These are phyloP conservation scores for Momotus momota DNA, from an alignment of 2,797 vertebrate species.

Conservation along the genomic window DNA sequence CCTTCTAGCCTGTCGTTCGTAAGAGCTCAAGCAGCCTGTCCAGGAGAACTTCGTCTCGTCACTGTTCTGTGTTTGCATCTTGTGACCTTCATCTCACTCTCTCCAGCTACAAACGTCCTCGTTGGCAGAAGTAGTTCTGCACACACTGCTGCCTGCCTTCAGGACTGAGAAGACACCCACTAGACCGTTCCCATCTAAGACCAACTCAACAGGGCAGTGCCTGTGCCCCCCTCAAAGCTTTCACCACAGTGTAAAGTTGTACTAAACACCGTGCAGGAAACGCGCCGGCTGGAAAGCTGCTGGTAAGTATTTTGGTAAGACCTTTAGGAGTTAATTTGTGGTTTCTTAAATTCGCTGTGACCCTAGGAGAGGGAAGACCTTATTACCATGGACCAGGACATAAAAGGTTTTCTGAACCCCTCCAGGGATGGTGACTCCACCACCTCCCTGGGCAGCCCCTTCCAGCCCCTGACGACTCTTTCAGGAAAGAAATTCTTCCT, in stretches of 20 bases:
- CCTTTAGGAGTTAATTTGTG: neutral
- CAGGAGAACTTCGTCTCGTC: neutral
- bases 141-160: neutral
- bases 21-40: neutral
- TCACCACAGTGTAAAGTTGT: accelerated
- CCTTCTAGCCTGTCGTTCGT: neutral
- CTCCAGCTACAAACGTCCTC: neutral
- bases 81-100: neutral
- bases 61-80: neutral
- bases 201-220: neutral
- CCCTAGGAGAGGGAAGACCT: neutral
- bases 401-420: too few relatives aligned
- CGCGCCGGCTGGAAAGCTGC: neutral
- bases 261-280: neutral
- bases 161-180: neutral
- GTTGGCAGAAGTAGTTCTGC: neutral
- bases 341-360: constrained; percentile 16
- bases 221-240: neutral
- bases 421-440: too few relatives aligned
- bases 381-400: too few relatives aligned
- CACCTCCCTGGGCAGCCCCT: too few relatives aligned
- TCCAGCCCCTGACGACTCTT: too few relatives aligned
- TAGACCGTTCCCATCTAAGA: neutral
- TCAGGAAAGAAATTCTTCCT: too few relatives aligned
- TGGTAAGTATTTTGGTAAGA: neutral